Evolutionary conservation across 2,888 invertebrate species (phyloP).

Genomic region (Heliconius erato): DNA sequence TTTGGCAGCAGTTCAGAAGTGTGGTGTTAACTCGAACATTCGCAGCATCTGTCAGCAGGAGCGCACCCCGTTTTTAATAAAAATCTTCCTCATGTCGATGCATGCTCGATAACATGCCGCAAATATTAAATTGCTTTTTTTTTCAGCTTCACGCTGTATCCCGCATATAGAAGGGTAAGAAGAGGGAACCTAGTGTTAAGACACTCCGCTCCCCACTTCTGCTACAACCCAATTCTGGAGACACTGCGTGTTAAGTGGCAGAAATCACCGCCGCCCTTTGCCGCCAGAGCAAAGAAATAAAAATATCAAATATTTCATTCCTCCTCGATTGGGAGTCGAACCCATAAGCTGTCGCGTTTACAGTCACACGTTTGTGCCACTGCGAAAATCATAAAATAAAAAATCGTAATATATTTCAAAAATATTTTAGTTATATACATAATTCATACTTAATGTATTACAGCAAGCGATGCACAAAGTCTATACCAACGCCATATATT

Average conservation of each 20-base stretch:
- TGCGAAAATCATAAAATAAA: neutral
- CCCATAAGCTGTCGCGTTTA: no score
- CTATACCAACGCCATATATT: conserved; percentile 7
- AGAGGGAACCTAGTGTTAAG: no score
- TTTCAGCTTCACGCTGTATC: no score
- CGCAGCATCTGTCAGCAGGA: conserved; percentile 72
- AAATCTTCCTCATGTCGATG: conserved; percentile 52
- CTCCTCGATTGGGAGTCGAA: no score
- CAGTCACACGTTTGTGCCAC: no score
- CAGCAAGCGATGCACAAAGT: conserved; percentile 21
- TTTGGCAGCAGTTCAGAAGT: conserved; percentile 77
- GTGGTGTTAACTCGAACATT: conserved; percentile 74
- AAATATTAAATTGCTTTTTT: conserved; percentile 25
- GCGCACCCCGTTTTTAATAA: conserved; percentile 71
- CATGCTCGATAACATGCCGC: conserved; percentile 36
- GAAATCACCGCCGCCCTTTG: no score
- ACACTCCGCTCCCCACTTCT: no score
- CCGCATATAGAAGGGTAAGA: no score
- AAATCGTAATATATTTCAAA: neutral
- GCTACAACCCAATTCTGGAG: no score
- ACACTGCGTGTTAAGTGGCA: no score
- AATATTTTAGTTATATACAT: neutral
- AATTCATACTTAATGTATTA: conserved; percentile 15
- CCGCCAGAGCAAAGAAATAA: no score
- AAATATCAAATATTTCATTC: no score